Evolutionary conservation across 2,888 invertebrate species (phyloP).

Genomic region (Lutraria lutraria): DNA sequence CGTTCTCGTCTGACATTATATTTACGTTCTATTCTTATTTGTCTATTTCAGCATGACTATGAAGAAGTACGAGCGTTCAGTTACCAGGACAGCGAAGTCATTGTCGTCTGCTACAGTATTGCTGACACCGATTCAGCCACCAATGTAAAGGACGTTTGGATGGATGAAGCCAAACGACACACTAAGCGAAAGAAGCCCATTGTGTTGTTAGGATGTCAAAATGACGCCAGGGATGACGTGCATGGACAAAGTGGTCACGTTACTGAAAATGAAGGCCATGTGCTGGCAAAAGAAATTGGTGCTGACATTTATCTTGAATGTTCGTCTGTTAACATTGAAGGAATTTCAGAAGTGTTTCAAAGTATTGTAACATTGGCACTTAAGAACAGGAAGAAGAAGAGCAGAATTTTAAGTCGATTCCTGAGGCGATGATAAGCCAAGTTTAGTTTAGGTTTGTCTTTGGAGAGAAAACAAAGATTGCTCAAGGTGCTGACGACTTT

Average conservation of each 20-base stretch:
- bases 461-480: neutral
- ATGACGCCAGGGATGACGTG: slow-evolving; percentile 67
- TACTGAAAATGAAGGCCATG: slow-evolving; percentile 68
- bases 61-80: slow-evolving; percentile 76
- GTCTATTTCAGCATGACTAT: slow-evolving; percentile 74
- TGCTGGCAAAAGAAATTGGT: slow-evolving; percentile 72
- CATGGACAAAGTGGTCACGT: slow-evolving; percentile 32
- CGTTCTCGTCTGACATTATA: too few species aligned
- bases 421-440: slow-evolving; percentile 61
- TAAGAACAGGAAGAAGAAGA: slow-evolving; percentile 72
- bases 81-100: slow-evolving; percentile 78
- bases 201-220: slow-evolving; percentile 77
- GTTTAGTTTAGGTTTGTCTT: neutral
- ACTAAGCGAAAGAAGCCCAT: slow-evolving; percentile 73
- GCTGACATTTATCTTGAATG: slow-evolving; percentile 78
- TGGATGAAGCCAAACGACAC: slow-evolving; percentile 75
- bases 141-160: slow-evolving; percentile 76
- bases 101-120: slow-evolving; percentile 77
- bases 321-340: slow-evolving; percentile 70
- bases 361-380: slow-evolving; percentile 73
- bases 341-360: slow-evolving; percentile 76
- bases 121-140: slow-evolving; percentile 74
- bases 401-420: slow-evolving; percentile 66
- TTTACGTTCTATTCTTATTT: neutral
- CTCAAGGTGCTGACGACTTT: neutral